Evolutionary conservation across 2,888 invertebrate genomes (phyloP).

Genomic region (Pherbina coryleti): DNA sequence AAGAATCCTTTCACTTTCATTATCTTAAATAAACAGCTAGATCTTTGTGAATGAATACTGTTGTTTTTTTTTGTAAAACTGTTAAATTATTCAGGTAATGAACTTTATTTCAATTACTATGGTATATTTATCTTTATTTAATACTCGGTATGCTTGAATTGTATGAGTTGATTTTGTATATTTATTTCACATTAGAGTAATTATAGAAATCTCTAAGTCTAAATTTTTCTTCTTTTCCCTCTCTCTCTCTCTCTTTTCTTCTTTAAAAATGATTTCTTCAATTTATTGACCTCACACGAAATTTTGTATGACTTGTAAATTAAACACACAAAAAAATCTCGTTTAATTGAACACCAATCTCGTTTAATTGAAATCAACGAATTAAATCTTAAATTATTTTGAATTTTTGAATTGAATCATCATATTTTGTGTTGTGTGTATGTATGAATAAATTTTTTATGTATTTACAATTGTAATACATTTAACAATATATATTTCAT

Average conservation of each 20-base stretch:
- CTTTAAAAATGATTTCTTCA: constrained; percentile 9
- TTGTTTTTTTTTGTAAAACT: too few relatives aligned
- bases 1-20: too few relatives aligned
- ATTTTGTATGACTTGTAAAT: neutral
- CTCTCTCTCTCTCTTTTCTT: neutral
- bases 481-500: neutral
- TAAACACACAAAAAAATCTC: neutral
- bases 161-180: neutral
- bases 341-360: too few relatives aligned
- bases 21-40: too few relatives aligned
- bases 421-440: neutral
- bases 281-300: neutral
- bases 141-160: neutral
- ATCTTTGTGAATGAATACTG: too few relatives aligned
- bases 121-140: neutral
- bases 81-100: too few relatives aligned
- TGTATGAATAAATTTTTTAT: too few relatives aligned
- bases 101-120: too few relatives aligned
- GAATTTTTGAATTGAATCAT: neutral
- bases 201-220: neutral
- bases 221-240: constrained; percentile 20
- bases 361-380: too few relatives aligned
- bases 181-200: neutral
- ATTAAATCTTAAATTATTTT: neutral
- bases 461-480: neutral